phyloP scores from a whole-genome alignment of 2,113 vertebrate genomes.

The Amazona guildingii region DNA sequence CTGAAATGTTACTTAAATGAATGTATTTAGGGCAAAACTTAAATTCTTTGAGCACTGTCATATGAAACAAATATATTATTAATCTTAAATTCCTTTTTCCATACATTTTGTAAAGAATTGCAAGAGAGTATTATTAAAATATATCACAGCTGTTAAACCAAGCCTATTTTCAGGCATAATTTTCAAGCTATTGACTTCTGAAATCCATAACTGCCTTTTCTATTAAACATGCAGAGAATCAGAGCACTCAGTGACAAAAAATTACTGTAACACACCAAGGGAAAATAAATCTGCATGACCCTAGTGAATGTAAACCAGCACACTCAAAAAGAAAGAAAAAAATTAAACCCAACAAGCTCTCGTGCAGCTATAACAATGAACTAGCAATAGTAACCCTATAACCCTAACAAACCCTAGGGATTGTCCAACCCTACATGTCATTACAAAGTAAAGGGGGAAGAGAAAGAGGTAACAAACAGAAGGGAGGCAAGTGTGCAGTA shows the following conservation, averaged over 20 bases:
- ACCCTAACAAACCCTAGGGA: not conserved
- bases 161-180: not conserved
- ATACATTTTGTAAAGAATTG: not conserved
- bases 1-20: not conserved
- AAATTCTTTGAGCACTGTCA: not conserved
- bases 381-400: not conserved
- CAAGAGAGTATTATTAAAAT: not conserved
- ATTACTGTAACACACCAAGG: not conserved
- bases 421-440: accelerated
- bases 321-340: not conserved
- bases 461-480: not conserved
- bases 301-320: not conserved
- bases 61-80: not conserved
- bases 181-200: not conserved
- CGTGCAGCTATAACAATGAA: not conserved
- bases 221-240: not conserved
- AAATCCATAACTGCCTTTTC: not conserved
- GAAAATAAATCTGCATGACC: not conserved
- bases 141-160: not conserved
- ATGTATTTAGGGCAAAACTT: not conserved
- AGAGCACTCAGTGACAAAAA: not conserved
- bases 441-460: not conserved
- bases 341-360: not conserved
- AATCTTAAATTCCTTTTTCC: not conserved
- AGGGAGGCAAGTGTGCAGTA: not conserved